These are phyloP conservation scores for Monarcha castaneiventris DNA, from an alignment of 2,113 vertebrate genomes.

Conservation along the genomic window DNA sequence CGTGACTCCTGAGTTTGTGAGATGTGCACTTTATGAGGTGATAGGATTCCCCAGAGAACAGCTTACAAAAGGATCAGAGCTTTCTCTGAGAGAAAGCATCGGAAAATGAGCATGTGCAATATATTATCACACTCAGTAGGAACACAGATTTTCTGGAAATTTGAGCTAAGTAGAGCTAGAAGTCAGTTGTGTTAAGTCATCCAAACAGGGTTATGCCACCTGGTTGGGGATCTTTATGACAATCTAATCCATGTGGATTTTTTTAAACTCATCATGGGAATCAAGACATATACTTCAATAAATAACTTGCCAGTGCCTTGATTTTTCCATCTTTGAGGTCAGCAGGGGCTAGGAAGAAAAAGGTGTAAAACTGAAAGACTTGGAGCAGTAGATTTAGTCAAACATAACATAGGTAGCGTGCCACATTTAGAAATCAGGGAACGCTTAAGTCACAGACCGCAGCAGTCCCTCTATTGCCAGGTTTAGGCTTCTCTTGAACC, in stretches of 20 bases:
- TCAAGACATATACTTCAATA: background rate
- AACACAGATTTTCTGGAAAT: conserved; percentile 30
- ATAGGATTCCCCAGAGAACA: background rate
- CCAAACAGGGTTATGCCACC: background rate
- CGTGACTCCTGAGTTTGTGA: background rate
- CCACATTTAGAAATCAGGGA: background rate
- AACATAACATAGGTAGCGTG: background rate
- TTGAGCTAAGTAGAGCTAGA: conserved; percentile 9
- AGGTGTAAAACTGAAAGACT: background rate
- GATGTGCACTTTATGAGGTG: background rate
- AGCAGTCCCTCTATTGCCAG: background rate
- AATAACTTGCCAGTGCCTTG: background rate
- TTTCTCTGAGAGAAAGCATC: background rate
- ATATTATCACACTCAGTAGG: background rate
- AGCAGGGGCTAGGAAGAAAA: background rate
- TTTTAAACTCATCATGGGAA: background rate
- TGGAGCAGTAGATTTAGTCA: background rate
- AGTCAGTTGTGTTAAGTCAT: conserved; percentile 9
- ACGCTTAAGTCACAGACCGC: background rate
- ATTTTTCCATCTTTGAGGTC: background rate
- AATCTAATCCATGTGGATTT: background rate
- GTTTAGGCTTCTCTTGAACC: conserved; percentile 16
- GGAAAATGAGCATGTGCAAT: background rate
- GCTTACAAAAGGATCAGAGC: background rate
- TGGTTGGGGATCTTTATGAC: background rate